Percentiles rank a stretch among this genome's conserved stretches.
phyloP scores from a whole-genome alignment of 2,797 vertebrate genomes.

The Sebastes baramenuke region DNA sequence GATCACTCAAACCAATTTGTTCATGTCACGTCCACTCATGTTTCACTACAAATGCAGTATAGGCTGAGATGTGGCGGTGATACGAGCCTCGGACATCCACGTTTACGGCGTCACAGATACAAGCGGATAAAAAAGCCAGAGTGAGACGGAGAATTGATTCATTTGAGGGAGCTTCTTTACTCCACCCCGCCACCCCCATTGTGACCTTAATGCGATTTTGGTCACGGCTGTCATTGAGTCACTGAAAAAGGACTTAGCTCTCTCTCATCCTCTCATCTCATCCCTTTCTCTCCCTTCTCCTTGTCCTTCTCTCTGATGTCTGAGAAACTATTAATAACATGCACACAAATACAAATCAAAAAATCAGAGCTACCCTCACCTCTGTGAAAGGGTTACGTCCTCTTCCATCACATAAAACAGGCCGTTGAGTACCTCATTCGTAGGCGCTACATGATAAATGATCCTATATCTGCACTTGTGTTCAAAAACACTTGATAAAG shows the following conservation, averaged over 20 bases:
- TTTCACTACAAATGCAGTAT: conserved; percentile 3
- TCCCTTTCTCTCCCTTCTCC: conserved; percentile 18
- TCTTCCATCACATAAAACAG: background rate
- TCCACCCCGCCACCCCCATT: conserved; percentile 62
- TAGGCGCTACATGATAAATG: background rate
- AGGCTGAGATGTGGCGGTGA: background rate
- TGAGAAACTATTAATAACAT: background rate
- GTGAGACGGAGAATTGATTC: conserved; percentile 70
- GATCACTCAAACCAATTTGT: conserved; percentile 40
- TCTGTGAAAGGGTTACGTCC: background rate
- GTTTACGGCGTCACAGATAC: background rate
- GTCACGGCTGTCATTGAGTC: conserved; percentile 72
- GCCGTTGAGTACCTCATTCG: background rate
- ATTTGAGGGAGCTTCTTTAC: conserved; percentile 75
- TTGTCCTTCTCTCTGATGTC: conserved; percentile 5
- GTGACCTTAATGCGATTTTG: conserved; percentile 78
- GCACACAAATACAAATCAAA: background rate
- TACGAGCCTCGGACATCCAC: background rate
- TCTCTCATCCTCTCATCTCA: conserved; percentile 49
- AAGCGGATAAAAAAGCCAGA: conserved; percentile 7
- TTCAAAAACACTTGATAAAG: conserved; percentile 7
- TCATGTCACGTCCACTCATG: conserved; percentile 6
- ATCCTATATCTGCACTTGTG: background rate
- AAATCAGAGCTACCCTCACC: background rate
- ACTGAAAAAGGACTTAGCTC: conserved; percentile 69